Base-by-base conservation (phyloP, 1,140 invertebrate genomes). In the Pachypsylla venusta region DNA sequence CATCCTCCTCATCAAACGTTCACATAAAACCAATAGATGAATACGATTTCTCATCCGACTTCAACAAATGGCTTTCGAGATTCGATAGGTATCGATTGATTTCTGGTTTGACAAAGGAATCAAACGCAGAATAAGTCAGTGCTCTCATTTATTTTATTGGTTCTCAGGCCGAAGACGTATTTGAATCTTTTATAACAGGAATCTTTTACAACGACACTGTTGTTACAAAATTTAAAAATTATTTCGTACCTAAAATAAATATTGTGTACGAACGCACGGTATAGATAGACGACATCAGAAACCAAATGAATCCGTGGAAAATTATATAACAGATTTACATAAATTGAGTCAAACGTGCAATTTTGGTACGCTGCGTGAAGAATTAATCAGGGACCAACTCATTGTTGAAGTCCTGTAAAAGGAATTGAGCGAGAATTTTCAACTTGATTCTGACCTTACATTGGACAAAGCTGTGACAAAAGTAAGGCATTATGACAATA, bases 361-460 rank as follows among this genome's bases (percentile, higher is more conserved):
- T 13, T 71, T 66, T 58, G 59, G 55, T 28, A 59, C 61, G 10
- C 22, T 68, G 22, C 59, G 61, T 58, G 67, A 71, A 25, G 65
- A 68, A 59, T 54, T 70, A 12, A 61, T 70, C 1, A 64, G 65
- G 55, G 70, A 70, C 54, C 59, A 65, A 25, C 65, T 73, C 19
- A 65, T 71, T 7, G 63, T 69, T 20, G 69, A 67, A 19, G 67
- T 71, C 2, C 19, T 55, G 0, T 64, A 71, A 57, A 56, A 64
- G 14, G 14, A 40, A 19, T 24, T 67, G 3, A 66, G 68, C 58
- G 65, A 70, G 61, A 67, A 59, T 54, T 48, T 73, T 20, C 58
- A 71, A 27, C 59, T 67, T 60, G 64, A 64, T 19, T 26, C 57
- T 10, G 62, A 66, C 24, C 60, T 72, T 25, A 68, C 59, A 2